Evolutionary conservation across 2,797 vertebrate species (phyloP), one percentile per base, ranked within the genome.

Genomic region (Neosilurus hyrtlii): DNA sequence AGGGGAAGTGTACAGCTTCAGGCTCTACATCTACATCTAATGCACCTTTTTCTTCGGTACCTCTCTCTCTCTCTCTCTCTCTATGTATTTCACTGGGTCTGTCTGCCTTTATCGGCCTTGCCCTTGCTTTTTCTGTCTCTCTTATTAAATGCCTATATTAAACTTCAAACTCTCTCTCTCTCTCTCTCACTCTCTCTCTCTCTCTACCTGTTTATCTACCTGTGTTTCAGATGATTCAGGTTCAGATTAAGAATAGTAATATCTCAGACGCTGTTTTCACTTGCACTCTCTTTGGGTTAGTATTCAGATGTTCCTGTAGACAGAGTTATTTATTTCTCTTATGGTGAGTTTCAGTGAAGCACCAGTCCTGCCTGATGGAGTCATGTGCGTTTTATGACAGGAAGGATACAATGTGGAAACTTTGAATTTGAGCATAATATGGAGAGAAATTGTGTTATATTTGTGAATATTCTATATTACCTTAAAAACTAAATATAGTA

Each of bases 1-100:
- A 18, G 43, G 92, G 91, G 92, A 93, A 84, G 90, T 92, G 93
- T 93, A 92, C 89, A 85, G 94, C 93, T 94, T 88, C 86, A 93
- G 92, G 94, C 92, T 30, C 85, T 92, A 93, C 92, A 91, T 88
- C 88, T 87, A 86, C 82, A 88, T 90, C 81, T 82, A 83, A 89
- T 90, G 90, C 84, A 83, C 85, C 82, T 85, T 61, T 84, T 81
- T 82, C 70, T 26, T 66, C 63, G 26, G 0, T 24, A 26, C 62
- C 72, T 37, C 61, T 61, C 70, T n/a, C 67, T 43, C 59, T 79
- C 51, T 75, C 74, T 80, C 67, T 80, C 57, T 65, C 72, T 22
- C 22, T 66, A 62, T 22, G 22, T 62, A 80, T 82, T 63, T 89
- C 52, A 54, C 14, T 54, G 52, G 10, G 14, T 54, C 11, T 54